These are phyloP conservation scores for Pocillopora verrucosa DNA, from an alignment of 64 coral and sea anemone genomes.

Conservation along the genomic window DNA sequence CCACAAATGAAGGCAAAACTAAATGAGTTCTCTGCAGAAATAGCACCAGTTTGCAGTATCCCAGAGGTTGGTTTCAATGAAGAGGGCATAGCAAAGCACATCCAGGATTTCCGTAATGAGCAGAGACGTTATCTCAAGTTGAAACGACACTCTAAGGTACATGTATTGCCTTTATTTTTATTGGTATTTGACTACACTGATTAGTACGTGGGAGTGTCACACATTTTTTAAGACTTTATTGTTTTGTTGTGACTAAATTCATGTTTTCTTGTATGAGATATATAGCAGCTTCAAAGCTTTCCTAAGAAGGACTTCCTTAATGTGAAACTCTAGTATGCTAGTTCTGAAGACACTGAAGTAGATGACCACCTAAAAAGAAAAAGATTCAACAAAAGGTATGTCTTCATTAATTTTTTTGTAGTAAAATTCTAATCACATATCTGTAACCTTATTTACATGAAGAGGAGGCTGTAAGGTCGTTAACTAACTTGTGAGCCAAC, in stretches of 20 bases:
- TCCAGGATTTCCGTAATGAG: conserved; percentile 61
- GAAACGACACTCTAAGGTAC: neutral
- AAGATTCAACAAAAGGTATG: conserved; percentile 18
- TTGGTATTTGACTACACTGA: conserved; percentile 17
- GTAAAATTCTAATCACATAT: conserved; percentile 21
- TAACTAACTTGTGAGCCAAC: neutral
- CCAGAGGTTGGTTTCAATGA: conserved; percentile 42
- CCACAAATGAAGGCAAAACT: conserved; percentile 31
- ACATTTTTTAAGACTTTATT: neutral
- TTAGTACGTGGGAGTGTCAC: neutral
- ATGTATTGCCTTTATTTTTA: conserved; percentile 16
- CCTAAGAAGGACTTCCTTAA: neutral
- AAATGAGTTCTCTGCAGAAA: conserved; percentile 33
- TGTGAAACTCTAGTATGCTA: conserved; percentile 23
- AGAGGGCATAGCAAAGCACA: conserved; percentile 63
- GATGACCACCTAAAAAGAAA: conserved; percentile 19
- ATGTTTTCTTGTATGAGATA: conserved; percentile 5
- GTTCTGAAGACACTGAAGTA: conserved; percentile 21
- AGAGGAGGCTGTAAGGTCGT: conserved; percentile 14
- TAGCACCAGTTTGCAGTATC: conserved; percentile 49
- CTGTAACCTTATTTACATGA: conserved; percentile 16
- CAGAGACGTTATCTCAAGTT: conserved; percentile 38
- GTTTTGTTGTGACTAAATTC: conserved; percentile 16
- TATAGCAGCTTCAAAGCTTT: conserved; percentile 22
- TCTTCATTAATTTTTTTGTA: neutral